Base-by-base conservation (phyloP, 2,113 vertebrate genomes). In the Caretta caretta region DNA sequence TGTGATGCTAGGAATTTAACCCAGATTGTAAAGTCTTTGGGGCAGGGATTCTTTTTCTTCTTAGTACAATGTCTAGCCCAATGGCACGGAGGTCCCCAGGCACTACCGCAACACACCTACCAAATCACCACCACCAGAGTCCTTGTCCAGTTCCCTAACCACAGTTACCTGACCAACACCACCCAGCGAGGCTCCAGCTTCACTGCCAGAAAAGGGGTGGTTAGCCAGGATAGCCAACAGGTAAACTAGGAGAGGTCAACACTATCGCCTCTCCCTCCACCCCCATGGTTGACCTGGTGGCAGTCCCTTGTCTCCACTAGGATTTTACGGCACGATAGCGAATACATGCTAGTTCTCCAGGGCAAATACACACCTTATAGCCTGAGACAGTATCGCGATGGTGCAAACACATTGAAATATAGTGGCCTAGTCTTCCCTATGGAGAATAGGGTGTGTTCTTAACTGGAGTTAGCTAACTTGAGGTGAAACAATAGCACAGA, bases 101-200 rank as follows among this genome's bases (percentile, higher is more conserved):
- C 17, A n/a, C 35, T 35, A 69, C 35, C 35, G 5, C 17, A 19
- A 35, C 4, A 8, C 31, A 16, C 31, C 62, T n/a, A n/a, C 8
- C 62, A n/a, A n/a, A 69, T 19, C 62, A 19, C 10, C 57, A 6
- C 27, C 12, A 14, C 6, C 16, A 4, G 14, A 20, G 62, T 19
- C 62, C n/a, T 38, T 72, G 9, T 22, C n/a, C 65, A 72, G 29
- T 35, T 62, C 59, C 14, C 35, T 62, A 62, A 31, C 29, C 29
- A 16, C 59, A 62, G 56, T 69, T 46, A 35, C 51, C 83, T 53
- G 50, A 48, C 35, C 0, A 0, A 76, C 35, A 24, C 19, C 31
- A 56, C 8, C 54, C 57, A 82, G 4, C 0, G 16, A 48, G n/a
- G 10, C n/a, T 78, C 69, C 49, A 22, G 78, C 2, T 0, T 38